Evolutionary conservation across 2,113 vertebrate species (phyloP), one percentile per base, ranked within the genome.

Genomic region (Dicentrarchus labrax): DNA sequence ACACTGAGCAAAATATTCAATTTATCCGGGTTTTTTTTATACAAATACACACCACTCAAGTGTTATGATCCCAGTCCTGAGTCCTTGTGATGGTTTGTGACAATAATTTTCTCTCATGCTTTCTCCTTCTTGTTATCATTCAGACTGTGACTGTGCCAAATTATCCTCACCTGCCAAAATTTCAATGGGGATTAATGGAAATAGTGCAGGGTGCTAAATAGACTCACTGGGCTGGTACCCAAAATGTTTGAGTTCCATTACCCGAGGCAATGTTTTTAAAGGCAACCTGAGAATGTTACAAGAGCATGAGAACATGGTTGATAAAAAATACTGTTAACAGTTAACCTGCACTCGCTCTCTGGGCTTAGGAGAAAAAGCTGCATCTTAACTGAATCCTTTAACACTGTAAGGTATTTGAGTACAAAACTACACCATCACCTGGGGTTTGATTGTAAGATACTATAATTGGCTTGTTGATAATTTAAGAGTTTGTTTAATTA

Each of bases 401-500:
- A 30, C 0, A 1, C 74, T 78, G 50, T 38, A 0, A 80, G 62
- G 61, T 61, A 89, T 78, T 65, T 65, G 45, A 84, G 64, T 51
- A 69, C 70, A 83, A 73, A 73, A 65, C 60, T 53, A 64, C 39
- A 70, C 7, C 57, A 72, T 89, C 87, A 90, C 88, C 85, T 82
- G 82, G 76, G 87, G 82, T 84, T 81, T 78, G 57, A 79, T 69
- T 83, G 76, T 72, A n/a, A 57, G 81, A 85, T 83, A 75, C 69
- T 72, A 65, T 54, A 75, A 82, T 47, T 82, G 77, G 78, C 65
- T 85, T 83, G 74, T 76, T 84, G 79, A 90, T 84, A 76, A 91
- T 88, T 85, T 92, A 89, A 80, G 79, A 83, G 69, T 85, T 88
- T 78, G 78, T 82, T 89, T 86, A 89, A 92, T 93, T 87, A 83